phyloP scores from a whole-genome alignment of 2,888 invertebrate genomes.

The Folsomia manolachei region DNA sequence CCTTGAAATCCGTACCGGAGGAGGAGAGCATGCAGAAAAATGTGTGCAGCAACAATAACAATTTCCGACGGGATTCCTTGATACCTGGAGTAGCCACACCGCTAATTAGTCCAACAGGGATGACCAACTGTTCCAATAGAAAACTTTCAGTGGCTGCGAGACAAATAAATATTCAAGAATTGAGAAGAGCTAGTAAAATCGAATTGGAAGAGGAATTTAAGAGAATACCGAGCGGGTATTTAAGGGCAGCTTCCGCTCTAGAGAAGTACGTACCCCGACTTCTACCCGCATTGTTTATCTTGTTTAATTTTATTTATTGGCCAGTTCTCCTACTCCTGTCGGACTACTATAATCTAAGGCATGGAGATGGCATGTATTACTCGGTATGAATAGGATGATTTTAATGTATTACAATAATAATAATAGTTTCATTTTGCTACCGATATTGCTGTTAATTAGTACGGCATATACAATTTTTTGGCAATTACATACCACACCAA shows the following conservation, averaged over 20 bases:
- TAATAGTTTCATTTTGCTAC: too few species aligned
- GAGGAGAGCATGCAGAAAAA: neutral
- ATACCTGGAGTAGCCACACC: too few species aligned
- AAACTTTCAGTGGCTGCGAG: too few species aligned
- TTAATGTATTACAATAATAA: too few species aligned
- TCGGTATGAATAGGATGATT: neutral
- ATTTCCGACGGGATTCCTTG: too few species aligned
- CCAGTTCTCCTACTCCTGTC: constrained; percentile 14
- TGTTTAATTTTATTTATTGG: constrained; percentile 16
- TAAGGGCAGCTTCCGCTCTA: constrained; percentile 5
- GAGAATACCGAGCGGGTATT: constrained; percentile 5
- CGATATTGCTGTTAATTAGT: too few species aligned
- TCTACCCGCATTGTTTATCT: constrained; percentile 5
- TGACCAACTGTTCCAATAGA: too few species aligned
- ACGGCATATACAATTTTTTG: too few species aligned
- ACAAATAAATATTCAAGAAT: too few species aligned
- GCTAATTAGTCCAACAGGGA: too few species aligned
- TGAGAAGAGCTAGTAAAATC: too few species aligned
- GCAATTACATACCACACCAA: too few species aligned
- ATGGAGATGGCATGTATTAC: constrained; percentile 20
- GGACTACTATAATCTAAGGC: constrained; percentile 14
- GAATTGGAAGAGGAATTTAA: neutral
- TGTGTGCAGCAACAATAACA: neutral
- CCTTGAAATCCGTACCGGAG: neutral
- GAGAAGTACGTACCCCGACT: constrained; percentile 17